phyloP scores from a whole-genome alignment of 2,797 vertebrate species.

The Cyclura pinguis region DNA sequence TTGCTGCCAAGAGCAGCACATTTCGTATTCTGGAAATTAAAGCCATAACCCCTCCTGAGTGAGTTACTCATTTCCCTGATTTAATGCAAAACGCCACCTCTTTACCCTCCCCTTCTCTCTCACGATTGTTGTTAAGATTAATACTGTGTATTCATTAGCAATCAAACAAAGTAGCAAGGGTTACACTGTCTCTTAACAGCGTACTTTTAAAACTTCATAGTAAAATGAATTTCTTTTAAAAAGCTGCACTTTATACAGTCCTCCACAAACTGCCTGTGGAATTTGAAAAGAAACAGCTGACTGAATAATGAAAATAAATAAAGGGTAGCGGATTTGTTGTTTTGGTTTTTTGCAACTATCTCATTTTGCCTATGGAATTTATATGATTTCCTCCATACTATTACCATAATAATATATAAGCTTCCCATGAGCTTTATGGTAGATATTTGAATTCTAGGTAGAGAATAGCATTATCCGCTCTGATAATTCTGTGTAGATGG shows the following conservation, averaged over 20 bases:
- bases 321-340: not conserved
- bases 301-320: slow-evolving; percentile 44
- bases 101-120: slow-evolving; percentile 69
- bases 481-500: not conserved
- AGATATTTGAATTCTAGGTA: not conserved
- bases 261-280: not conserved
- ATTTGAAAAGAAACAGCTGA: slow-evolving; percentile 49
- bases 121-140: slow-evolving; percentile 71
- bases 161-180: slow-evolving; percentile 75
- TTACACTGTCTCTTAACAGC: slow-evolving; percentile 69
- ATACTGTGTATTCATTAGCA: slow-evolving; percentile 76
- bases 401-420: not conserved
- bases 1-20: slow-evolving; percentile 60
- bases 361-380: not conserved
- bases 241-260: slow-evolving; percentile 58
- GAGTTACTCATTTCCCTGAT: slow-evolving; percentile 77
- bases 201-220: slow-evolving; percentile 68
- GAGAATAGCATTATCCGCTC: not conserved
- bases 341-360: not conserved
- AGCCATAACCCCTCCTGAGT: slow-evolving; percentile 71
- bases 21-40: slow-evolving; percentile 76
- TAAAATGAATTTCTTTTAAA: slow-evolving; percentile 77
- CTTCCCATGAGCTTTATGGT: not conserved
- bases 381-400: not conserved
- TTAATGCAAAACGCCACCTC: slow-evolving; percentile 76